Conservation (phyloP, 2,888 invertebrate genomes). For the Ophion costatus region DNA sequence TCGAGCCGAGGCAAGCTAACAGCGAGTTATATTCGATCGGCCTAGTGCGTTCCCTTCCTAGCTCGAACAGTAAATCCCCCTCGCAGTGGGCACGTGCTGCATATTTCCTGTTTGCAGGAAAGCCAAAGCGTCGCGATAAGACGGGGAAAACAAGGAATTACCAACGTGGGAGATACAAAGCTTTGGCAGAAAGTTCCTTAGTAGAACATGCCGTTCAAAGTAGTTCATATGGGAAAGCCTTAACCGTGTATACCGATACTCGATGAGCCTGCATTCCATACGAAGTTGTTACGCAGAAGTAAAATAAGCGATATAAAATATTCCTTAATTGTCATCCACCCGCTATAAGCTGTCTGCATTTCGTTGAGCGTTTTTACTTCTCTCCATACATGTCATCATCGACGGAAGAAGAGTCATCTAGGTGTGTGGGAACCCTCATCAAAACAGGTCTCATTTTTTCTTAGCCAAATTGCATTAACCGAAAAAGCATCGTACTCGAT, state of each 20-base stretch:
- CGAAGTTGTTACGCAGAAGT: not conserved
- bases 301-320: not conserved
- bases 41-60: slow-evolving; percentile 4
- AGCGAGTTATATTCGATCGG: slow-evolving; percentile 14
- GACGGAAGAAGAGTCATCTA: too few relatives aligned
- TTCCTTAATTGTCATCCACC: not conserved
- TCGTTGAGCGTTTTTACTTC: not conserved
- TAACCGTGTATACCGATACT: not conserved
- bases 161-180: slow-evolving; percentile 61
- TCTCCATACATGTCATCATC: not conserved
- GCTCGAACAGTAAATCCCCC: slow-evolving; percentile 36
- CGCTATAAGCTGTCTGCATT: not conserved
- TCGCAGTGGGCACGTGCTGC: not conserved
- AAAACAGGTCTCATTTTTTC: not conserved
- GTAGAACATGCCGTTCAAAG: not conserved
- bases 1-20: slow-evolving; percentile 60
- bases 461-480: not conserved
- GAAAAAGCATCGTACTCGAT: not conserved
- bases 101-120: not conserved
- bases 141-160: slow-evolving; percentile 25
- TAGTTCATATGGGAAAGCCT: not conserved
- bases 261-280: not conserved
- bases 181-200: slow-evolving; percentile 31
- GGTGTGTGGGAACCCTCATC: not conserved
- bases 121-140: not conserved